Percentiles rank a stretch among this genome's conserved stretches.
Evolutionary conservation across 2,888 invertebrate genomes (phyloP).

Genomic region (Leptopilina drosophilae): DNA sequence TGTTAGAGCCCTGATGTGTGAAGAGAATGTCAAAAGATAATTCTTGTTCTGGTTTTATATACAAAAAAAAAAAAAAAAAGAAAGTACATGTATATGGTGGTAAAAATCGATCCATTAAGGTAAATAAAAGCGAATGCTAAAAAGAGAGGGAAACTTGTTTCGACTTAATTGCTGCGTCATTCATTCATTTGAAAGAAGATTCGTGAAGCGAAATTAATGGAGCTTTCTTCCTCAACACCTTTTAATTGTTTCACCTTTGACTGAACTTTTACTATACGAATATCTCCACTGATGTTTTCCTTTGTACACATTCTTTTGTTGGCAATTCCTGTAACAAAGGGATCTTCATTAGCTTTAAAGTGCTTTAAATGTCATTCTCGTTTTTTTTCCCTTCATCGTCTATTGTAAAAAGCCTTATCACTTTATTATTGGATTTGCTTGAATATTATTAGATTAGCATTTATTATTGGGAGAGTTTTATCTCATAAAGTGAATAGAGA

Average conservation of each 20-base stretch:
- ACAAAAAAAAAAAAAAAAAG: too few species aligned
- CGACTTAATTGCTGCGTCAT: slow-evolving; percentile 36
- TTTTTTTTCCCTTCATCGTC: not conserved
- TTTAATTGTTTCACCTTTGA: slow-evolving; percentile 31
- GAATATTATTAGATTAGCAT: not conserved
- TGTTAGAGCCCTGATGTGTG: too few species aligned
- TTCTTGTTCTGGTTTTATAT: too few species aligned
- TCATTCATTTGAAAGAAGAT: slow-evolving; percentile 34
- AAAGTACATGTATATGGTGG: too few species aligned
- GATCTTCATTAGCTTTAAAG: slow-evolving; percentile 5
- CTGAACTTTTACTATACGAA: not conserved
- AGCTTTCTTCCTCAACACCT: slow-evolving; percentile 16
- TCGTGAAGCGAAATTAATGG: slow-evolving; percentile 34
- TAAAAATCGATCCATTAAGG: slow-evolving; percentile 17
- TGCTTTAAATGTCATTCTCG: not conserved
- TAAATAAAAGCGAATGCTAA: slow-evolving; percentile 18
- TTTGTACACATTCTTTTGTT: slow-evolving; percentile 16
- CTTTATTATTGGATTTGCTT: not conserved
- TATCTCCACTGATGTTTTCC: not conserved
- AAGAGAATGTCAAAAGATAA: too few species aligned
- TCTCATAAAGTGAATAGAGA: not conserved
- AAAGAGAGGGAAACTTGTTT: slow-evolving; percentile 20
- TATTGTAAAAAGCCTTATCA: not conserved
- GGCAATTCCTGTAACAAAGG: slow-evolving; percentile 15
- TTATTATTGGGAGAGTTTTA: not conserved